phyloP scores from a whole-genome alignment of 2,888 invertebrate species.

The Sepioteuthis lessoniana region DNA sequence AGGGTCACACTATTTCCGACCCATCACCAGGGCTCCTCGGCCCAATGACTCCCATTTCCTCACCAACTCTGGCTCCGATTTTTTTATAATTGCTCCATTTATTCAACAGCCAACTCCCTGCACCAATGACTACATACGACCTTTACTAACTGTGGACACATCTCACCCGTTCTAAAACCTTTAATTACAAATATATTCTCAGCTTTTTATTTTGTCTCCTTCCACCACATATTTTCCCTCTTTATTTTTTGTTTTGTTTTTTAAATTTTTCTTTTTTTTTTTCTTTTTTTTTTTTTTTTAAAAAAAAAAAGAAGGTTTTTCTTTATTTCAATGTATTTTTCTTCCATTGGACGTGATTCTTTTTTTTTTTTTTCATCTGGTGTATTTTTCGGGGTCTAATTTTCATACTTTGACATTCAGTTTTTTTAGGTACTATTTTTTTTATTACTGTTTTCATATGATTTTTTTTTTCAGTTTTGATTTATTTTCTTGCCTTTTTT shows the following conservation, averaged over 20 bases:
- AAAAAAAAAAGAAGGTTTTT: too few species aligned
- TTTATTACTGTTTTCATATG: too few species aligned
- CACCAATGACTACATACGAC: background rate
- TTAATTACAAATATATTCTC: background rate
- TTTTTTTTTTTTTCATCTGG: too few species aligned
- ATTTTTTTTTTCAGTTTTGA: too few species aligned
- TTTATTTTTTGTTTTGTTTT: too few species aligned
- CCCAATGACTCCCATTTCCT: background rate
- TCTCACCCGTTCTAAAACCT: background rate
- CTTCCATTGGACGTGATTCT: too few species aligned
- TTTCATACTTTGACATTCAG: too few species aligned
- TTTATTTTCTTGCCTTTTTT: too few species aligned
- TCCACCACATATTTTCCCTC: too few species aligned
- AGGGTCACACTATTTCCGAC: constrained; percentile 6
- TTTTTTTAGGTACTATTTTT: too few species aligned
- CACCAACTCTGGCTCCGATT: background rate
- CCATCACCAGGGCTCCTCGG: background rate
- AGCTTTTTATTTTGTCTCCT: background rate
- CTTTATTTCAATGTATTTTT: too few species aligned
- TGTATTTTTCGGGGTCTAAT: too few species aligned
- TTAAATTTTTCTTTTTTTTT: background rate
- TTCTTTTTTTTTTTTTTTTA: background rate
- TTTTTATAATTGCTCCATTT: background rate
- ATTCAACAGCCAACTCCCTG: background rate
- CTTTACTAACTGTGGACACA: background rate